Percentiles rank a stretch among this genome's conserved stretches.
Evolutionary conservation across 1,140 invertebrate genomes (phyloP).

Genomic region (Lordiphosa stackelbergi): DNA sequence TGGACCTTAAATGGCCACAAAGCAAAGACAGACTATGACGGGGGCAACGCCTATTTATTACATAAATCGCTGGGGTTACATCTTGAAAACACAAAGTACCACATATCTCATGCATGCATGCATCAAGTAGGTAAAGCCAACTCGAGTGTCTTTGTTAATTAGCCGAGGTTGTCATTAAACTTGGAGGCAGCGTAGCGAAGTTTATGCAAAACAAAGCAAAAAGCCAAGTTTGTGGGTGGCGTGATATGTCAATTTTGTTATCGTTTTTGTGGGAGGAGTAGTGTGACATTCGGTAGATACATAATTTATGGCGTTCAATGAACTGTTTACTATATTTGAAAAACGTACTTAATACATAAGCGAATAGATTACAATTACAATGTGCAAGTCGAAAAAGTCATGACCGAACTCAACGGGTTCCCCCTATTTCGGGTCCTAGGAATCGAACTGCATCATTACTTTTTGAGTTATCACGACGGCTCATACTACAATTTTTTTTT

Average conservation of each 20-base stretch:
- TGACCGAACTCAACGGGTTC: no score
- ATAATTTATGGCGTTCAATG: slow-evolving; percentile 16
- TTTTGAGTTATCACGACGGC: no score
- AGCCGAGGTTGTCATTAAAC: slow-evolving; percentile 27
- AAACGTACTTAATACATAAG: no score
- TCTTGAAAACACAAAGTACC: slow-evolving; percentile 30
- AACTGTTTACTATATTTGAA: no score
- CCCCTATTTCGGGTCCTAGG: no score
- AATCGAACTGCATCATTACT: no score
- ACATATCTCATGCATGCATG: slow-evolving; percentile 3
- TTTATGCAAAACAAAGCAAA: slow-evolving; percentile 39
- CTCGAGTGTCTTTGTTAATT: slow-evolving; percentile 34
- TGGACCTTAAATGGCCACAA: slow-evolving; percentile 2
- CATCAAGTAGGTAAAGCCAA: slow-evolving; percentile 6
- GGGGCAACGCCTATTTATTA: slow-evolving; percentile 29
- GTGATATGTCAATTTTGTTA: no score
- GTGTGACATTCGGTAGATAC: background rate
- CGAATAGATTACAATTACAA: no score
- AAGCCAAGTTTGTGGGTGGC: background rate
- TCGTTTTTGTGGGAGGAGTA: no score
- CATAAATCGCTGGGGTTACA: slow-evolving; percentile 27
- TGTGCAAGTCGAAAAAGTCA: no score
- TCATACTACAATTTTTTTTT: no score
- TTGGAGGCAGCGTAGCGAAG: slow-evolving; percentile 17
- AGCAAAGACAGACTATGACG: background rate